Base-by-base conservation (phyloP, 2,888 invertebrate genomes). In the Lampropteryx suffumata region DNA sequence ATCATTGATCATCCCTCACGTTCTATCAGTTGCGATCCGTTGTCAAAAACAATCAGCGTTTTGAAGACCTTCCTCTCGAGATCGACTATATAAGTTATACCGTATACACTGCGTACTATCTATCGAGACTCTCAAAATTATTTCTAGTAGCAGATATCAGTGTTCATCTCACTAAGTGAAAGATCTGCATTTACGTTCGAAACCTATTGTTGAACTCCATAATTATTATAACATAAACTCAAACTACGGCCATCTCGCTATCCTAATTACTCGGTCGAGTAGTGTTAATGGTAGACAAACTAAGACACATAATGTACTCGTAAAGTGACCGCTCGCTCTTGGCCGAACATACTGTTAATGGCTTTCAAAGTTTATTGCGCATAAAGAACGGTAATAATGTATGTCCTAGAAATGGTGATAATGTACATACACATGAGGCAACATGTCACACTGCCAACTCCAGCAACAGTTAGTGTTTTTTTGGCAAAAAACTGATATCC, bases 11-110 rank as follows among this genome's bases (percentile, higher is more conserved):
- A 53, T 49, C 48, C 50, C 52, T 55, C 59, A 56, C 46, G 52
- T 39, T 46, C 49, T 57, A 47, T 58, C 56, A 48, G 42, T 46
- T 50, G 53, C 51, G 55, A 55, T 35, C 50, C 29, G 12, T 52
- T 64, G 60, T 64, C 59, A 61, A 55, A 67, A 66, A 65, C 64
- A 62, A 63, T 58, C 43, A 34, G 36, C 13, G 27, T 17, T 54
- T 37, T 45, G 36, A 50, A 57, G 49, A 17, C 3, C n/a, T n/a
- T 44, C 44, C 40, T 29, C 41, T 50, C 3, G 17, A 30, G 4
- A 26, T 35, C 10, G 14, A 27, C 6, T 40, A 36, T 45, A 44
- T 52, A 13, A 13, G 12, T 32, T 32, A 5, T 11, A 10, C 24
- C 30, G 30, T 24, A 6, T 24, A 24, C 24, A 7, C 6, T 6